Evolutionary conservation across 2,888 invertebrate genomes (phyloP).

Genomic region (Nezara viridula): DNA sequence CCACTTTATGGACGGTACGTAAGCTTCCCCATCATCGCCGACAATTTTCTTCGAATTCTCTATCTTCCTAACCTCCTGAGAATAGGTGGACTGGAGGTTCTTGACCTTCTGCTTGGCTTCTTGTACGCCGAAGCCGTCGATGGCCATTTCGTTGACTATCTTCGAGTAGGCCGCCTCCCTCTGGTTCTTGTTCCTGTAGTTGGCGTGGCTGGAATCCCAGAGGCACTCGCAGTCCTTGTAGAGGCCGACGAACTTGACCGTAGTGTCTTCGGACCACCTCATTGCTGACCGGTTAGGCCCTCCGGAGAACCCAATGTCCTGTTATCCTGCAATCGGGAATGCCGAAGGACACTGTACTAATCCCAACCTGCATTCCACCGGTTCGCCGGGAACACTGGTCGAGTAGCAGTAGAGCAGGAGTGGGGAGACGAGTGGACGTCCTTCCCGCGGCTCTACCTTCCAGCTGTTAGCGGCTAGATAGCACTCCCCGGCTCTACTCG

Average conservation of each 20-base stretch:
- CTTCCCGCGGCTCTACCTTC: not conserved
- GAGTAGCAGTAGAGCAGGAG: constrained; percentile 39
- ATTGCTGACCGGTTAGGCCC: not conserved
- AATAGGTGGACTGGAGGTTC: constrained; percentile 71
- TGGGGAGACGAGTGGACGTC: constrained; percentile 13
- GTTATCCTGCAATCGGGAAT: not conserved
- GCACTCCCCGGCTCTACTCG: not conserved
- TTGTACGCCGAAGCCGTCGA: constrained; percentile 68
- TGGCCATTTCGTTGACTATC: constrained; percentile 68
- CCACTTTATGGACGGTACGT: constrained; percentile 5
- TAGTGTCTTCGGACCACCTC: constrained; percentile 71
- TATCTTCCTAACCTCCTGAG: constrained; percentile 72
- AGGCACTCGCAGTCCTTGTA: constrained; percentile 72
- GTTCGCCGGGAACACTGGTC: not conserved
- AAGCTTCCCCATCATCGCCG: constrained; percentile 7
- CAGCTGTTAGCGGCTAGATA: not conserved
- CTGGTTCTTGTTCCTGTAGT: constrained; percentile 69
- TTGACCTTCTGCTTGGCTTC: constrained; percentile 72
- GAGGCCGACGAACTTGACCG: constrained; percentile 71
- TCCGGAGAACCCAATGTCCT: too few species aligned
- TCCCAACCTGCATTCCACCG: not conserved
- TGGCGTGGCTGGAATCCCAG: constrained; percentile 71
- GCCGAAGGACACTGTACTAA: not conserved
- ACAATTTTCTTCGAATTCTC: constrained; percentile 60
- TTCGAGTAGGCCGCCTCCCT: constrained; percentile 74